Base-by-base conservation (phyloP, 2,888 invertebrate species). In the Apomyelois bistriatella region DNA sequence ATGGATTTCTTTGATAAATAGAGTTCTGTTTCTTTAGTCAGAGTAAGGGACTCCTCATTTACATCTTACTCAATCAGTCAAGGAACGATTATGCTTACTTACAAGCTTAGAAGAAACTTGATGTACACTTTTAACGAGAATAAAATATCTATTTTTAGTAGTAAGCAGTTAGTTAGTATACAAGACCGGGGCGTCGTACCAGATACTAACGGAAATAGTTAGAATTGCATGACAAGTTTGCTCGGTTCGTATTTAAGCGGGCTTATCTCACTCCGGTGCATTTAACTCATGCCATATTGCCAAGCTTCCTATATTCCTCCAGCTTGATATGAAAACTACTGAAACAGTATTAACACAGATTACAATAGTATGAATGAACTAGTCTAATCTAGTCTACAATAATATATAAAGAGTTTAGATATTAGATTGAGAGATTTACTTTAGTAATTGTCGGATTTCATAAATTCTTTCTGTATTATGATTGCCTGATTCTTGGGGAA, bases 201-300 rank as follows among this genome's bases (percentile, higher is more conserved):
- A 64, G 65, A 67, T 55, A 60, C 50, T 41, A 36, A 58, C 62
- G 58, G 58, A 66, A 68, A 67, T 66, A 62, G 68, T 66, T 56
- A 53, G 60, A 69, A 69, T 69, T 67, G 65, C 58, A 67, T 66
- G 66, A 70, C 70, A 66, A 72, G 62, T 67, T 65, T 53, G 59
- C 59, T 54, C 57, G 68, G 59, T 61, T 68, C 62, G 64, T 59
- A 53, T 62, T 61, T 64, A 62, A 61, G 61, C 57, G 48, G 54
- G 65, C 69, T 76, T 76, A 76, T 77, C 76, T 74, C 56, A 54
- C 50, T 53, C 55, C 58, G 62, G 48, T 52, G 57, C 58, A 60
- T 57, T 41, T 58, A 56, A 58, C 69, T 65, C 60, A 61, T 57
- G 61, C 58, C 62, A 62, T 62, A 59, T 61, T 58, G 59, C 61